These are phyloP conservation scores for Zaprionus bogoriensis DNA, from an alignment of 2,888 invertebrate species.

Conservation along the genomic window DNA sequence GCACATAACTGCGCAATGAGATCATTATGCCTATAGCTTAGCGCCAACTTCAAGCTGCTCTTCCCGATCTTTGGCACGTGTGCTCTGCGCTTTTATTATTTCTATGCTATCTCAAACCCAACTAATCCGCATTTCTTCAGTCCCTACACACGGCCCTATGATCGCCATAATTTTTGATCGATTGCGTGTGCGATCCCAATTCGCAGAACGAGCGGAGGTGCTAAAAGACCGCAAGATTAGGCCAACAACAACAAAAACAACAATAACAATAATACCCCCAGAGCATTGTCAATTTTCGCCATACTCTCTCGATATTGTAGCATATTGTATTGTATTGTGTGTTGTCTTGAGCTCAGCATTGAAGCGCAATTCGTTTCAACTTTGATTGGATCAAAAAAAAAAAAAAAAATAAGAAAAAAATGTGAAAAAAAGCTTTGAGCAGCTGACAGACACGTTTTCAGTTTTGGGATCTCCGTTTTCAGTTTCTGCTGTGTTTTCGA, in stretches of 20 bases:
- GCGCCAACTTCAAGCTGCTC: too few species aligned
- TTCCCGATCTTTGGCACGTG: slow-evolving; percentile 56
- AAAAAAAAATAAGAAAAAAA: too few species aligned
- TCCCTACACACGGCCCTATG: slow-evolving; percentile 12
- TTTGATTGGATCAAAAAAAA: slow-evolving; percentile 74
- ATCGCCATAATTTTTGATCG: slow-evolving; percentile 68
- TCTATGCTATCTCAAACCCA: slow-evolving; percentile 5
- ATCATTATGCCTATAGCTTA: too few species aligned
- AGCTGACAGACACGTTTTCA: slow-evolving; percentile 50
- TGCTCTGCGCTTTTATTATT: slow-evolving; percentile 35
- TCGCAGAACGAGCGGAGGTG: slow-evolving; percentile 68
- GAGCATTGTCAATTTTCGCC: slow-evolving; percentile 39
- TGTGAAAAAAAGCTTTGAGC: slow-evolving; percentile 45
- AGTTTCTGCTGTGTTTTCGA: slow-evolving; percentile 9
- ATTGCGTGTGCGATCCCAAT: slow-evolving; percentile 45
- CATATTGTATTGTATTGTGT: slow-evolving; percentile 23
- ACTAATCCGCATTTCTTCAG: slow-evolving; percentile 39
- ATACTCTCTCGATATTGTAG: too few species aligned
- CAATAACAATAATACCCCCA: slow-evolving; percentile 29
- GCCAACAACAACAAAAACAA: slow-evolving; percentile 14
- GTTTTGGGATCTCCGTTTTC: too few species aligned
- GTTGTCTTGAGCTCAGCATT: slow-evolving; percentile 49
- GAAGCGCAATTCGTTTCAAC: slow-evolving; percentile 74
- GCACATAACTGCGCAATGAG: background rate
- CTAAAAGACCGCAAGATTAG: slow-evolving; percentile 47